Evolutionary conservation across 2,113 vertebrate species (phyloP), one percentile per base, ranked within the genome.

Genomic region (Epinephelus lanceolatus): DNA sequence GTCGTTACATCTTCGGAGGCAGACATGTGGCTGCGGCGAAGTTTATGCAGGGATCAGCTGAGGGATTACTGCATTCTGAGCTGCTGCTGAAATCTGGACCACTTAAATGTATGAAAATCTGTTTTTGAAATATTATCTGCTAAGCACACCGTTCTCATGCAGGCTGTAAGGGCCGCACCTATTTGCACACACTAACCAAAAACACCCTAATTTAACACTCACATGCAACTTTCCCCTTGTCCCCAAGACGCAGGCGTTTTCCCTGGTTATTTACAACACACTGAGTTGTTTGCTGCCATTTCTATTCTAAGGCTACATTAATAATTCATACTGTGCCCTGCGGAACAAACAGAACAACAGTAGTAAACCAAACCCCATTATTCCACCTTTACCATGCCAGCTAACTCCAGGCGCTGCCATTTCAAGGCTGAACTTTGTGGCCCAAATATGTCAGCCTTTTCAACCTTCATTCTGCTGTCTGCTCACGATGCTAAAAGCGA

Each of bases 261-360:
- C 45, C 12, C 6, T 51, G 74, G 83, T 86, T 83, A 72, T 79
- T 77, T 85, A 71, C 84, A 87, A 88, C 52, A 77, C 53, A 52
- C 73, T 49, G 53, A 62, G 47, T 76, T 90, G 72, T 90, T 86
- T 80, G 66, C 86, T 60, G 53, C 33, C 65, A 37, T 86, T 89
- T 89, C 84, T 90, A 84, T 93, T 91, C 75, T 81, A 37, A 76
- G 91, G 65, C 42, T n/a, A n/a, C 82, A 82, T 94, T 86, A 93
- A 93, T 93, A 87, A 94, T 91, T 92, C 83, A 93, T 79, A 51
- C 33, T 78, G 30, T 69, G 49, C 84, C 85, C 71, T 60, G 61
- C 51, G 57, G 80, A 86, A 63, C 51, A 80, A 87, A 84, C 69
- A 82, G 42, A 73, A 49, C 27, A 80, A 67, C 65, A 78, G 78